Evolutionary conservation across 2,888 invertebrate genomes (phyloP).

Genomic region (Melitaea athalia): DNA sequence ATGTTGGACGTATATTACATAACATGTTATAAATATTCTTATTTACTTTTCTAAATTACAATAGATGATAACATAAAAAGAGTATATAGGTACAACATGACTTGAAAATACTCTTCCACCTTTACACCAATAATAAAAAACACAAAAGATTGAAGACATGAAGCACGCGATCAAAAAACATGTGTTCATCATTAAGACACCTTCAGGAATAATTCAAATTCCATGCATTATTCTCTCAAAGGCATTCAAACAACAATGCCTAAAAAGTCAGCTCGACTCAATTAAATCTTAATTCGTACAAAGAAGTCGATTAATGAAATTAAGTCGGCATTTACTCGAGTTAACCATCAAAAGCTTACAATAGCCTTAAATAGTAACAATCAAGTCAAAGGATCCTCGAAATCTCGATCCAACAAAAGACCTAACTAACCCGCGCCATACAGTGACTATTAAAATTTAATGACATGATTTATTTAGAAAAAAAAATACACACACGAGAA

Average conservation of each 20-base stretch:
- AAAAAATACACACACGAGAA: conserved; percentile 69
- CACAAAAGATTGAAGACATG: conserved; percentile 39
- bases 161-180: conserved; percentile 66
- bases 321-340: conserved; percentile 80
- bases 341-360: conserved; percentile 72
- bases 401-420: conserved; percentile 71
- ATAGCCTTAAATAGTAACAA: conserved; percentile 79
- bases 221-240: conserved; percentile 60
- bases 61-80: conserved; percentile 4
- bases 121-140: conserved; percentile 30
- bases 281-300: conserved; percentile 82
- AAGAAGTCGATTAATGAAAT: conserved; percentile 81
- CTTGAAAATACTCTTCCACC: conserved; percentile 33
- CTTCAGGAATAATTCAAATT: conserved; percentile 70
- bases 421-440: conserved; percentile 75
- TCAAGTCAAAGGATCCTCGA: conserved; percentile 73
- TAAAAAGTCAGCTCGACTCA: conserved; percentile 72
- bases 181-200: conserved; percentile 69
- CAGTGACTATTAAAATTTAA: conserved; percentile 82
- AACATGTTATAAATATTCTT: background rate
- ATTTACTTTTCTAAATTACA: background rate
- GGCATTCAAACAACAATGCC: conserved; percentile 58
- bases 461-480: conserved; percentile 80
- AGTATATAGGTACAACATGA: conserved; percentile 26
- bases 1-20: no score